Base-by-base conservation (phyloP, 2,888 invertebrate species). In the Harpalus rufipes region DNA sequence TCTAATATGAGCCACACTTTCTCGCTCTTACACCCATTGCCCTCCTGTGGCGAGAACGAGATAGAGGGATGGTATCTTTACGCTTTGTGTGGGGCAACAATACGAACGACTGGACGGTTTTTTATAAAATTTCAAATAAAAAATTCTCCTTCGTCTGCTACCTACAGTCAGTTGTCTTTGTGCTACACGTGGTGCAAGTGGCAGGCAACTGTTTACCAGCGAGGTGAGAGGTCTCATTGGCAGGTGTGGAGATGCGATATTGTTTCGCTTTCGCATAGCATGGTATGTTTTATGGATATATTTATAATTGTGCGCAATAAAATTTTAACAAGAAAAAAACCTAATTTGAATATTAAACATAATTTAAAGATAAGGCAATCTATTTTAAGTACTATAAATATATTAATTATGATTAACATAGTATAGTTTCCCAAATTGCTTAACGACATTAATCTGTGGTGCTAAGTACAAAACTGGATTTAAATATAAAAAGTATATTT, bases 101-200 rank as follows among this genome's bases (percentile, higher is more conserved):
- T 51, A 32, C 32, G 44, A 51, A 51, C 44, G 44, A 51, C 44
- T 12, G 44, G 44, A 51, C 44, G 44, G 44, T 74, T 72, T 72
- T 74, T 74, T 74, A 74, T 74, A 44, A 74, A 72, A 74, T 44
- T 44, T 74, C 44, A 74, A 74, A 74, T 74, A 74, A 74, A 74
- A 74, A 74, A 74, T 74, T 44, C 41, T 74, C 72, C 68, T 25
- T 32, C 68, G 68, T 21, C 18, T 16, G 59, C 63, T 63, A 63
- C 63, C 63, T 63, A 21, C 63, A 25, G 10, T 63, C 63, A 10
- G 63, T 63, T 63, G 63, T 63, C 44, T 51, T 51, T 51, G 44
- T 63, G 18, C 21, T 25, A 21, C 21, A 63, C 63, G 63, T 21
- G 25, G 63, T 63, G 63, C 18, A 12, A 25, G 63, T 25, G 63